Evolutionary conservation across 2,113 vertebrate genomes (phyloP), one percentile per base, ranked within the genome.

Genomic region (Misgurnus mizolepis): DNA sequence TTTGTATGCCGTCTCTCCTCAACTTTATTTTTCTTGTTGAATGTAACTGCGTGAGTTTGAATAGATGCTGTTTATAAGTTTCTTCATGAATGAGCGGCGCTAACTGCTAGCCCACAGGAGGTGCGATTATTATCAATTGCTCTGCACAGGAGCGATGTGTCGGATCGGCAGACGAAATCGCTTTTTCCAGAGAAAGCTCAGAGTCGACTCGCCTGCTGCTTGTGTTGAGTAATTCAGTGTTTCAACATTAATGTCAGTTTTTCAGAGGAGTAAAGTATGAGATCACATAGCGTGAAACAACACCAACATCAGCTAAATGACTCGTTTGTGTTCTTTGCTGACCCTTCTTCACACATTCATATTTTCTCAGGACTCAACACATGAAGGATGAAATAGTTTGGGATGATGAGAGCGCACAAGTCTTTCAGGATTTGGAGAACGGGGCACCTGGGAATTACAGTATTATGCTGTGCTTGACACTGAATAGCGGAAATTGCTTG

Each of bases 31-130:
- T 64, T 77, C 49, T 50, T 61, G 47, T 39, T 22, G 34, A 22
- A 56, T 62, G 8, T 76, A 81, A 81, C 76, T 67, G 55, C 73
- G 7, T 27, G 39, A 47, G 53, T 22, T 4, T 40, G 45, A 40
- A 76, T 60, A 62, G 65, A 79, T 68, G 76, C 69, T 22, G 67
- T 79, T 56, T 83, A 83, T 55, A 49, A 55, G 61, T 79, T 74
- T 67, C 27, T 69, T 67, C 56, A 66, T 60, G 66, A 75, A 74
- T 55, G 55, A 73, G 43, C 27, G 15, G 43, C 27, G 15, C 22
- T 74, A 74, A 67, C 40, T 67, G 65, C 50, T n/a, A 22, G 27
- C n/a, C 14, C 62, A 67, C 62, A 60, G n/a, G 72, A 39, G 9
- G 39, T 60, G 40, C 4, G 14, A 34, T 80, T 56, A 18, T 17